Conservation (phyloP, 2,113 vertebrate genomes). For the Pelobates fuscus region DNA sequence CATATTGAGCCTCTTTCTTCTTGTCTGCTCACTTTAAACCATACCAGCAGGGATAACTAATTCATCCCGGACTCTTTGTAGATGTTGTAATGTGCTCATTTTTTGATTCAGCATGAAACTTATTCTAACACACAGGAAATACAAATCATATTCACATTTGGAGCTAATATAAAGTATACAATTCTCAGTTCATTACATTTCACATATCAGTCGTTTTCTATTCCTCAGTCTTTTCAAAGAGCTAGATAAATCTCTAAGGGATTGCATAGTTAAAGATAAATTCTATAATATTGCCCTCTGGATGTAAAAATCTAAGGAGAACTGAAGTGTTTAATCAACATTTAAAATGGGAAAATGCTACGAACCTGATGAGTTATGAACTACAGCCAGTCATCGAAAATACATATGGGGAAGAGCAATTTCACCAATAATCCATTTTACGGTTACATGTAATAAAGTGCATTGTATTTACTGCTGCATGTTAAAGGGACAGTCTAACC, state of each 20-base stretch:
- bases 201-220: neutral
- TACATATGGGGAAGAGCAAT: neutral
- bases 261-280: constrained; percentile 14
- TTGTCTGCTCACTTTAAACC: too few species aligned
- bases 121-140: constrained; percentile 8
- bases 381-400: constrained; percentile 6
- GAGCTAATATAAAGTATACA: neutral
- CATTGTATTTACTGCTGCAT: too few species aligned
- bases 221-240: neutral
- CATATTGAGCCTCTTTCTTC: too few species aligned
- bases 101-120: constrained; percentile 5
- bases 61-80: neutral
- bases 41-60: neutral
- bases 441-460: too few species aligned
- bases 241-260: neutral
- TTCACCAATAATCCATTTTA: too few species aligned
- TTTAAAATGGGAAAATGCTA: neutral
- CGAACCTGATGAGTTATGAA: neutral
- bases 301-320: constrained; percentile 12
- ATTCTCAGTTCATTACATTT: neutral
- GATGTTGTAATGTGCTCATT: neutral
- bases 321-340: constrained; percentile 24
- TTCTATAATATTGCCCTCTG: neutral
- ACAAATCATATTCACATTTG: neutral
- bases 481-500: too few species aligned